Conservation (phyloP, 35 echinoderm and acorn worm genomes). For the Apostichopus japonicus region DNA sequence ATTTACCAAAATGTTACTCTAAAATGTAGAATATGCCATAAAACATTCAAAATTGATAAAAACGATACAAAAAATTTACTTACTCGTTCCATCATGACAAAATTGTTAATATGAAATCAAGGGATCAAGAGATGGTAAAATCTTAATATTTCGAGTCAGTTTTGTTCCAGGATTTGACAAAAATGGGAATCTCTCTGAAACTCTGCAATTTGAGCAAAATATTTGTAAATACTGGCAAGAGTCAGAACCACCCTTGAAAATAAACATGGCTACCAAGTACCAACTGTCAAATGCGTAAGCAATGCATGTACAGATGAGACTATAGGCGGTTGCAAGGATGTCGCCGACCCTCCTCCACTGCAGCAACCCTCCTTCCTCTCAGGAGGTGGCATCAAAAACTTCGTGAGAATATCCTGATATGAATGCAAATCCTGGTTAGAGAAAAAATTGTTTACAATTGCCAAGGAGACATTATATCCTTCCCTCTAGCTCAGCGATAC, state of each 20-base stretch:
- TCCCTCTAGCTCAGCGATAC: not conserved
- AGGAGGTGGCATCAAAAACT: conserved; percentile 25
- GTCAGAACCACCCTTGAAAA: conserved; percentile 60
- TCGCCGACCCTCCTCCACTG: conserved; percentile 20
- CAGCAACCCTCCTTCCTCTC: conserved; percentile 22
- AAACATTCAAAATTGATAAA: conserved; percentile 4
- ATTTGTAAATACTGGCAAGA: conserved; percentile 46
- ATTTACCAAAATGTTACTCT: not conserved
- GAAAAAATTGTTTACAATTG: conserved; percentile 45
- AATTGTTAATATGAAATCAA: conserved; percentile 2
- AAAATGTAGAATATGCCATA: not conserved
- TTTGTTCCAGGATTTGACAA: conserved; percentile 44
- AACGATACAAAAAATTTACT: not conserved
- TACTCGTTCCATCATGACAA: conserved; percentile 58
- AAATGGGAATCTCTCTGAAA: conserved; percentile 30
- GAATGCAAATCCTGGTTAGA: conserved; percentile 13
- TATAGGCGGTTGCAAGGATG: conserved; percentile 43
- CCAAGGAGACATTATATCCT: conserved; percentile 44
- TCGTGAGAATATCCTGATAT: conserved; percentile 21
- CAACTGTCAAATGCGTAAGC: conserved; percentile 23
- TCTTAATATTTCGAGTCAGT: conserved; percentile 48
- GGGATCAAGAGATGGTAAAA: conserved; percentile 8
- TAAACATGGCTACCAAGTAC: conserved; percentile 46
- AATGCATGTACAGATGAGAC: conserved; percentile 27
- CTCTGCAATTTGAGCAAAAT: conserved; percentile 35